Conservation (phyloP, 2,113 vertebrate species). For the Boulengeromyrus knoepffleri region DNA sequence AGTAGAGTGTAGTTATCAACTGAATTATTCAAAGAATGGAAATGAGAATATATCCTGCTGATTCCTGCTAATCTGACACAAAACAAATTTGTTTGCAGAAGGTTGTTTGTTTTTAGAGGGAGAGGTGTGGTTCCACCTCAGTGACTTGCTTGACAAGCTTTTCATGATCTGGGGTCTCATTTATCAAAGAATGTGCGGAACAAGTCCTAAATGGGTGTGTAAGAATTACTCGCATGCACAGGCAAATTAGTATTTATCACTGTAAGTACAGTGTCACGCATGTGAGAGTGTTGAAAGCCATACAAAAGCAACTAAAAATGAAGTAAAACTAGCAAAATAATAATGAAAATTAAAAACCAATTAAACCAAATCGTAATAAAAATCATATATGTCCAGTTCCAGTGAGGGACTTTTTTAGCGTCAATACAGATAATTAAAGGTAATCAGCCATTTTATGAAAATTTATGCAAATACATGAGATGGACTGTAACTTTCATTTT, state of each 20-base stretch:
- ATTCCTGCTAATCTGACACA: neutral
- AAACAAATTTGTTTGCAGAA: neutral
- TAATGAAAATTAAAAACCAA: neutral
- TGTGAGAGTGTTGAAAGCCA: neutral
- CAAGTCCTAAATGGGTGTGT: neutral
- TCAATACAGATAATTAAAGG: too few relatives aligned
- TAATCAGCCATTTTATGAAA: too few relatives aligned
- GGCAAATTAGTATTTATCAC: neutral
- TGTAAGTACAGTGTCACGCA: neutral
- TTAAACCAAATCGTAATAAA: too few relatives aligned
- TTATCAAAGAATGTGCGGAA: neutral
- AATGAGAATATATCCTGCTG: neutral
- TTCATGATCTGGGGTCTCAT: neutral
- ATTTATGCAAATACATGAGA: too few relatives aligned
- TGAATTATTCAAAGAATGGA: neutral
- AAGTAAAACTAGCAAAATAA: neutral
- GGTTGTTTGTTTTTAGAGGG: neutral
- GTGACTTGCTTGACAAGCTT: neutral
- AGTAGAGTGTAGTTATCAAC: neutral
- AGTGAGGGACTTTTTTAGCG: too few relatives aligned
- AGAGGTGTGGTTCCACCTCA: neutral
- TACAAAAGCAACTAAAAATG: neutral
- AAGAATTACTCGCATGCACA: neutral
- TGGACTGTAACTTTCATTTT: too few relatives aligned
- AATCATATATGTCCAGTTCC: too few relatives aligned